phyloP scores from a whole-genome alignment of 2,797 vertebrate genomes.

The Gambusia yucatana region DNA sequence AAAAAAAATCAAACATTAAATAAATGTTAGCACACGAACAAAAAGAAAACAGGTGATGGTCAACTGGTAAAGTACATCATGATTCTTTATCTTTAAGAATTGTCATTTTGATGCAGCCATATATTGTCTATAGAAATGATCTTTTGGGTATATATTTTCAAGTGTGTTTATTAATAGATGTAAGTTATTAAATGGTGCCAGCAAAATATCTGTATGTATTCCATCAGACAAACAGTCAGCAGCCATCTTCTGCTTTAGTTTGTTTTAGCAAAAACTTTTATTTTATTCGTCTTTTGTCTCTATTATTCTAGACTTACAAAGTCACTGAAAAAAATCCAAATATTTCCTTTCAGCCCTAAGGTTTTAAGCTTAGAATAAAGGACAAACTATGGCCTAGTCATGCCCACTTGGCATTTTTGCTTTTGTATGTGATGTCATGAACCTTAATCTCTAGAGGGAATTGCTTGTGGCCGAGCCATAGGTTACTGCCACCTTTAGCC shows the following conservation, averaged over 20 bases:
- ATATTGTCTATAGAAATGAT: neutral
- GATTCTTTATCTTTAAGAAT: neutral
- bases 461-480: slow-evolving; percentile 74
- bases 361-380: slow-evolving; percentile 63
- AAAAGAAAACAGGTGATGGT: neutral
- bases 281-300: slow-evolving; percentile 61
- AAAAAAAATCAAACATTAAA: slow-evolving; percentile 9
- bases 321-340: slow-evolving; percentile 65
- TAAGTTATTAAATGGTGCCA: neutral
- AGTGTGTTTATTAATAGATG: neutral
- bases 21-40: neutral
- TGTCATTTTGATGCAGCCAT: neutral
- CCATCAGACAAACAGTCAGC: slow-evolving; percentile 13
- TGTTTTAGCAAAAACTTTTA: slow-evolving; percentile 40
- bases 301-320: slow-evolving; percentile 60
- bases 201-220: neutral
- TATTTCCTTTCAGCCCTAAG: slow-evolving; percentile 63
- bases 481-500: slow-evolving; percentile 75
- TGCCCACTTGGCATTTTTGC: slow-evolving; percentile 80
- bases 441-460: slow-evolving; percentile 73
- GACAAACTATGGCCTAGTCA: slow-evolving; percentile 58
- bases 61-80: neutral
- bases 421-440: slow-evolving; percentile 79
- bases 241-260: slow-evolving; percentile 11
- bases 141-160: neutral